A percentile compares a stretch with the other conserved stretches of the same genome.
Evolutionary conservation across 2,113 vertebrate species (phyloP).

Genomic region (Hippopotamus amphibius): DNA sequence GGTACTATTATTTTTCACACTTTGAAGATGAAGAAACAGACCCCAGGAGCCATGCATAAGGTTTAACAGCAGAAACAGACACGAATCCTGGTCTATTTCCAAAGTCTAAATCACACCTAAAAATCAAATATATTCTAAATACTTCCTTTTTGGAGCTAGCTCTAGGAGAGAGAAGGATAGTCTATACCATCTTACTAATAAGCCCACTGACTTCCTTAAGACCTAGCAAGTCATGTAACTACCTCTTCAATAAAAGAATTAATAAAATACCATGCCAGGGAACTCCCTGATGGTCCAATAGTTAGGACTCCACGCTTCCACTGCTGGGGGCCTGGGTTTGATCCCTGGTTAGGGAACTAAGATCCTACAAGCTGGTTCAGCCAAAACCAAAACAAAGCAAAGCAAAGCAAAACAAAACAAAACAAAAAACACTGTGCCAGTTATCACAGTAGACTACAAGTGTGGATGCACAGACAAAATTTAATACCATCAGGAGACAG

Average conservation of each 20-base stretch:
- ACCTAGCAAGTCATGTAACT: not conserved
- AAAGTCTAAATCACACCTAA: not conserved
- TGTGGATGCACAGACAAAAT: not conserved
- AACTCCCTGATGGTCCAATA: too few species aligned
- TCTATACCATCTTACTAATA: not conserved
- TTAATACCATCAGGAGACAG: not conserved
- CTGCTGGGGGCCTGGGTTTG: too few species aligned
- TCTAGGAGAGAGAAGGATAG: not conserved
- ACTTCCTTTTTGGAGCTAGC: not conserved
- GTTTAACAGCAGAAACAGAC: constrained; percentile 24
- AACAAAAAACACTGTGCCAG: not conserved
- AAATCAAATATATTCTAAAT: not conserved
- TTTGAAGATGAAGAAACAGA: not conserved
- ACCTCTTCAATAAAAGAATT: not conserved
- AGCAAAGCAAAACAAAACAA: too few species aligned
- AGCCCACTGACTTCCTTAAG: not conserved
- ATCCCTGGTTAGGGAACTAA: too few species aligned
- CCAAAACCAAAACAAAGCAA: too few species aligned
- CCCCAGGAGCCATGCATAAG: not conserved
- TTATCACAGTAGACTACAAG: not conserved
- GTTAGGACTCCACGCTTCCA: too few species aligned
- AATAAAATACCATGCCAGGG: not conserved
- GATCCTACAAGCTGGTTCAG: too few species aligned
- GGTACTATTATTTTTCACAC: not conserved
- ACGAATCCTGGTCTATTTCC: not conserved